Base-by-base conservation (phyloP, 1,140 invertebrate genomes). In the Neodiprion pinetum region DNA sequence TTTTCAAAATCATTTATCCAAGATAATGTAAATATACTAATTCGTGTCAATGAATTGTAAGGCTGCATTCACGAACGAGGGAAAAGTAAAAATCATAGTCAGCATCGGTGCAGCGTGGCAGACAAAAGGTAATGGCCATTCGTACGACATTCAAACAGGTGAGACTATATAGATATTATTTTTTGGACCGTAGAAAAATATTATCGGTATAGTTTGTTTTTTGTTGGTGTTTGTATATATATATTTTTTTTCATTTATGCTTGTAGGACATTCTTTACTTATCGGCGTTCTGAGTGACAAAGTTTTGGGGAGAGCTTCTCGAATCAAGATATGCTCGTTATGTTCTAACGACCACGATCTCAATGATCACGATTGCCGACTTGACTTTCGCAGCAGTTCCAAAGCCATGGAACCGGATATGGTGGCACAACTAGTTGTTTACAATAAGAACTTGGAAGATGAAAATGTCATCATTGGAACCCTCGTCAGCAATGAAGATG, bases 381-480 rank as follows among this genome's bases (percentile, higher is more conserved):
- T 71, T n/a, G 61, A 71, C 70, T 71, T 71, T 49, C 70, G 17
- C 70, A 50, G 70, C 48, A 71, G 47, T 17, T 17, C 17, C 17
- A 17, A 17, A 17, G 17, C 0, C 17, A 17, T 17, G 17, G 17
- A 17, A 17, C 70, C 70, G 10, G 70, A 71, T 71, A 71, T 71
- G 70, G 70, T 12, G 70, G 14, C 48, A 71, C 14, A 71, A 71
- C 70, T 71, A 23, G 70, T 49, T 48, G 70, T 72, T 17, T 17
- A 17, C 17, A 17, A 17, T 17, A 17, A 17, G 17, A 17, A 17
- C 17, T 17, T 17, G 12, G 17, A 66, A 66, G 61, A 72, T 8
- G 71, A 72, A 14, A 72, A 72, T 66, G 61, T 72, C 10, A 53
- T 61, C n/a, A 72, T 66, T 72, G 71, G 71, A 72, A 72, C 17